Evolutionary conservation across 2,888 invertebrate species (phyloP).

Genomic region (Gandaritis pyraliata): DNA sequence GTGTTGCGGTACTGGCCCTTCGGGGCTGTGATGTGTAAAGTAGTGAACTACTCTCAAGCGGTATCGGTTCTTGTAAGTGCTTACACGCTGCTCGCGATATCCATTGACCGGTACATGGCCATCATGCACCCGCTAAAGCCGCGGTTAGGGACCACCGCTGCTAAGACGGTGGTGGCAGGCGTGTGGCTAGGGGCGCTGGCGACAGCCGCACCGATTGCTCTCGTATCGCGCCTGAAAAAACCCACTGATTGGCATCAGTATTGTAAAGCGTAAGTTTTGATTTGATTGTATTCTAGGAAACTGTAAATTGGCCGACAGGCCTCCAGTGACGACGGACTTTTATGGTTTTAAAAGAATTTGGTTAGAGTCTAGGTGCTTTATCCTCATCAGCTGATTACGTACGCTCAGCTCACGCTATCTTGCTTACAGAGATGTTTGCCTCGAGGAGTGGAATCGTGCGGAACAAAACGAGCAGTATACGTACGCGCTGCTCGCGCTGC

Average conservation of each 20-base stretch:
- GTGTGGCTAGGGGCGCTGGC: constrained; percentile 91
- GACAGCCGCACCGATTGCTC: constrained; percentile 92
- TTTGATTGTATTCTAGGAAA: too few species aligned
- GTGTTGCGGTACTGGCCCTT: constrained; percentile 95
- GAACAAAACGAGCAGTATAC: constrained; percentile 90
- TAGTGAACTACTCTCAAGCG: constrained; percentile 93
- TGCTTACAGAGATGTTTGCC: constrained; percentile 87
- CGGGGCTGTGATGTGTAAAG: constrained; percentile 90
- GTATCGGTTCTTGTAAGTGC: constrained; percentile 93
- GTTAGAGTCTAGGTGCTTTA: too few species aligned
- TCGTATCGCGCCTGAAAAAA: constrained; percentile 88
- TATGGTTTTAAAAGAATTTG: too few species aligned
- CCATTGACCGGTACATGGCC: constrained; percentile 94
- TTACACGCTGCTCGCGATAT: constrained; percentile 95
- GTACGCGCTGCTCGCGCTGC: constrained; percentile 90
- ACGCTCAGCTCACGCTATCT: not conserved
- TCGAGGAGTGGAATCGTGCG: constrained; percentile 88
- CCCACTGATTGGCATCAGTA: constrained; percentile 86
- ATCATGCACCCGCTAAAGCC: constrained; percentile 95
- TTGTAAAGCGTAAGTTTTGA: constrained; percentile 86
- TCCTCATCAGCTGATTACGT: not conserved
- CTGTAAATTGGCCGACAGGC: too few species aligned
- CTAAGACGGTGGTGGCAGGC: constrained; percentile 87
- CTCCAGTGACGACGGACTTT: too few species aligned
- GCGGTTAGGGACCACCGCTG: constrained; percentile 88